Evolutionary conservation across 2,113 vertebrate species (phyloP).

Genomic region (Aix galericulata): DNA sequence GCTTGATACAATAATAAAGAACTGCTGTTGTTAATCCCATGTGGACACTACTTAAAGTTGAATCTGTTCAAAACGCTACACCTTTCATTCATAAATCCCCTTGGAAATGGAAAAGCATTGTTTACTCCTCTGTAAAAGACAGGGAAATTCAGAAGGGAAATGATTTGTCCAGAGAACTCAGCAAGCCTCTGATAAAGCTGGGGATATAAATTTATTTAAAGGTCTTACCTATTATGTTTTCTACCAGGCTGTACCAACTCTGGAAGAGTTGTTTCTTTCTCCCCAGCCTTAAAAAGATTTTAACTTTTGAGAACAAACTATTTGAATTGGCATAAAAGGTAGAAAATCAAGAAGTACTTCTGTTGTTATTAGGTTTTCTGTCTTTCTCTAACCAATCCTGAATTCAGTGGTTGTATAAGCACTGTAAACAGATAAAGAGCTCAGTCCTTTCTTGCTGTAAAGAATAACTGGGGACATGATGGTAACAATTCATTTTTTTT

Average conservation of each 20-base stretch:
- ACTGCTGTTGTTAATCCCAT: background rate
- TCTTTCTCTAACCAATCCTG: background rate
- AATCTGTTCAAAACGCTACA: background rate
- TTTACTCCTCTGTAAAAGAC: background rate
- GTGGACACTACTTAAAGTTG: background rate
- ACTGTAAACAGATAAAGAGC: background rate
- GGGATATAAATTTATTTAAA: background rate
- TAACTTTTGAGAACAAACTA: background rate
- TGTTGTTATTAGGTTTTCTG: constrained; percentile 12
- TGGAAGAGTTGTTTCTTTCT: background rate
- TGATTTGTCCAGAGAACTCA: background rate
- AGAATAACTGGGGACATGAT: background rate
- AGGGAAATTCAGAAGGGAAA: background rate
- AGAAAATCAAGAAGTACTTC: background rate
- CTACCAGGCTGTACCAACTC: background rate
- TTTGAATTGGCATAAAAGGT: background rate
- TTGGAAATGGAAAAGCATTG: background rate
- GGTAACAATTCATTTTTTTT: background rate
- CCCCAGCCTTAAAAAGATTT: background rate
- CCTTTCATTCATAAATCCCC: constrained; percentile 23
- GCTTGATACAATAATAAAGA: background rate
- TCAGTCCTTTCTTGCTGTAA: background rate
- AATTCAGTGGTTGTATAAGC: constrained; percentile 7
- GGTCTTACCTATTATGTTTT: background rate
- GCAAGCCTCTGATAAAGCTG: background rate